Evolutionary conservation across 2,113 vertebrate species (phyloP).

Genomic region (Syrrhaptes paradoxus): DNA sequence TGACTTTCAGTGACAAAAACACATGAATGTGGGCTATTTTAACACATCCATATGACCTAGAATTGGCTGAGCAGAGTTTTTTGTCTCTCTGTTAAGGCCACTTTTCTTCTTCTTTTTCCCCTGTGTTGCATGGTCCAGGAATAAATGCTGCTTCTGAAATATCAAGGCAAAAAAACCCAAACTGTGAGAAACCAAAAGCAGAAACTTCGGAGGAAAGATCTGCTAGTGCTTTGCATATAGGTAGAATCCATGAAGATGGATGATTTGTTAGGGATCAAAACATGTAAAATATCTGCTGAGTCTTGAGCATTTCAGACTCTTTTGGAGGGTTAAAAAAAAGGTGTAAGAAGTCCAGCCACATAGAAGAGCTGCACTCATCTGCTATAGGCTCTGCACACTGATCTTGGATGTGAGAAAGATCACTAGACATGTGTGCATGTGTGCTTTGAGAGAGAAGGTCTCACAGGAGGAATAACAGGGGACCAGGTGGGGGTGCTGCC

Average conservation of each 20-base stretch:
- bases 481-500: background rate
- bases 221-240: background rate
- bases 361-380: background rate
- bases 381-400: background rate
- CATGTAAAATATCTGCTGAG: background rate
- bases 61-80: background rate
- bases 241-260: background rate
- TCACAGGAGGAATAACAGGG: background rate
- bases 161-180: background rate
- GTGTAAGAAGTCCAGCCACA: accelerated
- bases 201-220: background rate
- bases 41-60: background rate
- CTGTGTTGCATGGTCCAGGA: background rate
- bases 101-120: background rate
- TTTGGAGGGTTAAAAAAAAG: background rate
- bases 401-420: background rate
- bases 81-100: background rate
- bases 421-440: accelerated
- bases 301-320: background rate
- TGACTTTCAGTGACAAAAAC: background rate
- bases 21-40: background rate
- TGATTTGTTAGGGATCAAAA: background rate
- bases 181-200: background rate
- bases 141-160: background rate
- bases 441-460: background rate